Base-by-base conservation (phyloP, 53 echinoderm and acorn worm species). In the Holothuria leucospilota region DNA sequence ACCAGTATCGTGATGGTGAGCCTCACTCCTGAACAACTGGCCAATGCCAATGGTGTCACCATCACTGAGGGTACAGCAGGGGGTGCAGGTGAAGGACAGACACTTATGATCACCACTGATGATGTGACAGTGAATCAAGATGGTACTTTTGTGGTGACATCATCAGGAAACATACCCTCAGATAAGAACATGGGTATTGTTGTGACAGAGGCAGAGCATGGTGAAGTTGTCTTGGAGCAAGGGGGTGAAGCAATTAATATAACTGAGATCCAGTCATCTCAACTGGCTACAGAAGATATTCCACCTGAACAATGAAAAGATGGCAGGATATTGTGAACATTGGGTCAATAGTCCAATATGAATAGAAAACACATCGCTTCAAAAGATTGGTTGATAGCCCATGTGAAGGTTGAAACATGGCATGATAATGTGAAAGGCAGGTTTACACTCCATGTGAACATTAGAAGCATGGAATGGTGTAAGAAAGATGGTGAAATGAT, bases 1-100 rank as follows among this genome's bases (percentile, higher is more conserved):
- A 95, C 95, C 4, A 93, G 93, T 72, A 93, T 93, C 81, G 95
- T 93, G 52, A 93, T 95, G 89, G 93, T 95, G 62, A 95, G 93
- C 82, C 90, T 95, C 6, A 93, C 93, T 28, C 91, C 95, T 13
- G 93, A 93, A 41, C 91, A 82, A 59, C 34, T 82, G 4, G 82
- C 82, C 18, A 64, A 59, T n/a, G 82, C 82, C 41, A 49, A 82
- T 23, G 82, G 82, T 15, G 82, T 82, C 20, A 82, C 82, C 63
- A 64, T 83, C 46, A 39, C 84, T 0, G 65, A 83, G 68, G 84
- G 84, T n/a, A 25, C 61, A 13, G 59, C 29, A 21, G 84, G 51
- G 0, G 18, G 14, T 15, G 66, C 66, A 39, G 84, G 84, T 21
- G 65, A 83, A 51, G 67, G 65, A 65, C 66, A 83, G 84, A 67